These are phyloP conservation scores for Malacoctenus gilli DNA, from an alignment of 2,797 vertebrate genomes.

Conservation along the genomic window DNA sequence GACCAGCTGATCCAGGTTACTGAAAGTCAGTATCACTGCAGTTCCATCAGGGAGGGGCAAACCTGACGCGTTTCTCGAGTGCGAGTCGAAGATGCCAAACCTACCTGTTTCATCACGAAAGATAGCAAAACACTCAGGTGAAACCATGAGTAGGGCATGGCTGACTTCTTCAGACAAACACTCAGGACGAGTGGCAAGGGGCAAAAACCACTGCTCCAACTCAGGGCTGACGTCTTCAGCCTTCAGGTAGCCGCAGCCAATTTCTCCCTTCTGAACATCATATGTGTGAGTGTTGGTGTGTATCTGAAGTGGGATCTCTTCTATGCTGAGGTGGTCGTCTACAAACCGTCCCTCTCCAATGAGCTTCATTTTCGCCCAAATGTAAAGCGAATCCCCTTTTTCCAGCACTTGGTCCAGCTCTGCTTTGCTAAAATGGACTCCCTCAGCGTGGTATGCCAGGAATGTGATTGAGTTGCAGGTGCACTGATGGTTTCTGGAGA, in stretches of 20 bases:
- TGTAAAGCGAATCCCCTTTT: background rate
- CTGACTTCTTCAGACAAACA: background rate
- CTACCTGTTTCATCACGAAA: background rate
- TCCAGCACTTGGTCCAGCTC: background rate
- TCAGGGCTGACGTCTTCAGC: too few species aligned
- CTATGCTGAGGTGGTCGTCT: background rate
- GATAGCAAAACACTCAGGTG: background rate
- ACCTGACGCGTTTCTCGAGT: background rate
- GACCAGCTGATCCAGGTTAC: too few species aligned
- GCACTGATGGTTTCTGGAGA: too few species aligned
- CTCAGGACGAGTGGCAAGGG: too few species aligned
- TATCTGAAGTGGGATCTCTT: background rate
- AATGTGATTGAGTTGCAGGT: too few species aligned
- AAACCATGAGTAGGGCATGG: background rate
- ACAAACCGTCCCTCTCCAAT: background rate
- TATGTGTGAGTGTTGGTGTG: background rate
- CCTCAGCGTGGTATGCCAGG: background rate
- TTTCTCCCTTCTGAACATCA: background rate
- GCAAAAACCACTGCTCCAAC: too few species aligned
- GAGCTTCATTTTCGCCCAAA: background rate
- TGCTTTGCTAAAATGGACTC: background rate
- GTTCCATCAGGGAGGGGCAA: background rate
- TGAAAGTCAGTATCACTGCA: background rate
- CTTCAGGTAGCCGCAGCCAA: too few species aligned
- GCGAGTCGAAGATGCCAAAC: background rate